A percentile compares a stretch with the other conserved stretches of the same genome.
Conservation (phyloP, 2,797 vertebrate genomes). For the Spheniscus humboldti region DNA sequence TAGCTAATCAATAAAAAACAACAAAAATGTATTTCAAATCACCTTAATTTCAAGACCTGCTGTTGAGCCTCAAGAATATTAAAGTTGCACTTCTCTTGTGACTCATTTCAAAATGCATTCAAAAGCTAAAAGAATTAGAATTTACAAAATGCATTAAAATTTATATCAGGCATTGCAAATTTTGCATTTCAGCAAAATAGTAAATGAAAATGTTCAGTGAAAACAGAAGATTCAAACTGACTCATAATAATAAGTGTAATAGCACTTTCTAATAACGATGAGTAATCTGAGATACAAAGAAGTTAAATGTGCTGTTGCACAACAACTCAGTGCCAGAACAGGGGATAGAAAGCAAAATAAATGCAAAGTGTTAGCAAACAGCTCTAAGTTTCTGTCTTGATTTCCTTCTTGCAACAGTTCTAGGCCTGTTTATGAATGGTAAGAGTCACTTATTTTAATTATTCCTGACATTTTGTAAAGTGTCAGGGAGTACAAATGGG, state of each 20-base stretch:
- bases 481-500: neutral
- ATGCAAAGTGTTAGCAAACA: neutral
- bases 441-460: neutral
- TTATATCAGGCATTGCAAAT: neutral
- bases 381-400: neutral
- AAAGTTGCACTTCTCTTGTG: neutral
- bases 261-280: neutral
- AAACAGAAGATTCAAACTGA: neutral
- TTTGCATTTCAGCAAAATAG: neutral
- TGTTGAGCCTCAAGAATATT: neutral
- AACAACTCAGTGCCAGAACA: neutral
- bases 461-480: neutral
- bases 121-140: neutral
- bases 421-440: neutral
- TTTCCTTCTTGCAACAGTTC: neutral
- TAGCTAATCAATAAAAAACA: neutral
- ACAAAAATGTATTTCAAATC: neutral
- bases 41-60: neutral
- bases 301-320: neutral
- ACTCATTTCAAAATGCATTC: neutral
- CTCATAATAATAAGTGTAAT: neutral
- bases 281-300: neutral
- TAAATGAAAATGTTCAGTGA: neutral
- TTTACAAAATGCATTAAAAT: neutral
- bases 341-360: neutral